Evolutionary conservation across 2,797 vertebrate species (phyloP).

Genomic region (Trematomus bernacchii): DNA sequence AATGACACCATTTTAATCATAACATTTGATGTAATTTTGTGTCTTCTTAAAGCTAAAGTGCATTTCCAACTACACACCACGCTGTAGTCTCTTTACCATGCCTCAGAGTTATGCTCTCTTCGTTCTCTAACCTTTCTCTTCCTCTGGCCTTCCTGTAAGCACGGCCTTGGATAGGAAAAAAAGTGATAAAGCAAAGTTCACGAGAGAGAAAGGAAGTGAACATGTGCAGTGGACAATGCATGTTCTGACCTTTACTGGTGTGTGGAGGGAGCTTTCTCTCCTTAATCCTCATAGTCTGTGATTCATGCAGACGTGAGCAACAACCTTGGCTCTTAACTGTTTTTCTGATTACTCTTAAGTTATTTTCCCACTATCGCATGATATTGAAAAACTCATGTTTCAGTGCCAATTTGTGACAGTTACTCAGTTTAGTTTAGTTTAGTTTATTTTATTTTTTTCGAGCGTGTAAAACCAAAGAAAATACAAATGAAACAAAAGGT

Average conservation of each 20-base stretch:
- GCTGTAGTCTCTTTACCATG: background rate
- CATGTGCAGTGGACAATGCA: conserved; percentile 40
- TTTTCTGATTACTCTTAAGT: background rate
- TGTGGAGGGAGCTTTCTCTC: conserved; percentile 21
- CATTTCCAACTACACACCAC: conserved; percentile 19
- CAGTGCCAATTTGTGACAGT: background rate
- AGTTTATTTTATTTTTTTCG: no score
- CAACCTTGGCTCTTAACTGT: background rate
- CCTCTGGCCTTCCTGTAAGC: conserved; percentile 42
- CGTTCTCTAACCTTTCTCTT: conserved; percentile 54
- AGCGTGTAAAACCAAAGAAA: no score
- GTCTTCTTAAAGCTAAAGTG: conserved; percentile 8
- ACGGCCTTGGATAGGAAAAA: conserved; percentile 6
- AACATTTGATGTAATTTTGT: conserved; percentile 18
- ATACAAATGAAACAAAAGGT: no score
- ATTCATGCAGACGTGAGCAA: background rate
- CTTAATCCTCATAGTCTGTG: background rate
- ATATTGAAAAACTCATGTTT: conserved; percentile 2
- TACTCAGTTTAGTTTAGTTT: no score
- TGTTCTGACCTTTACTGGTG: conserved; percentile 68
- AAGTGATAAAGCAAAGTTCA: conserved; percentile 53
- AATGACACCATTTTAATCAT: conserved; percentile 12
- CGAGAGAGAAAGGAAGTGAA: conserved; percentile 48
- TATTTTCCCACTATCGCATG: background rate
- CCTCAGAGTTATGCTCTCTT: conserved; percentile 31